These are phyloP conservation scores for Micropoecilia bifurca DNA, from an alignment of 2,797 vertebrate species.

Conservation along the genomic window DNA sequence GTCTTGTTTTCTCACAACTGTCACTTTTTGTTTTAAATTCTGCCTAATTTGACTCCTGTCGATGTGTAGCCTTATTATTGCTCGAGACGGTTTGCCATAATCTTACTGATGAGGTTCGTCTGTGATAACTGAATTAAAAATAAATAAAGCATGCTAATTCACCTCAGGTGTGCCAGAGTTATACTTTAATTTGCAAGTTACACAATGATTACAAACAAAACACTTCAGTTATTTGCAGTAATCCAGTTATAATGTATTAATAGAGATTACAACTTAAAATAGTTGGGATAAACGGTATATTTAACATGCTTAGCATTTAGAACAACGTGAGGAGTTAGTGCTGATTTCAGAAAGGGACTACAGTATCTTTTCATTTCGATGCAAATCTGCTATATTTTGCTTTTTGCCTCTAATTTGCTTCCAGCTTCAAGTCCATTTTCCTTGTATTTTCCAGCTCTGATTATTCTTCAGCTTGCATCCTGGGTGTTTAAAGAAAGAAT, in stretches of 20 bases:
- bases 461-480: conserved; percentile 46
- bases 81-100: conserved; percentile 60
- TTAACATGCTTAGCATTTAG: not conserved
- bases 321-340: not conserved
- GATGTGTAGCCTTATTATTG: conserved; percentile 57
- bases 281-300: conserved; percentile 5
- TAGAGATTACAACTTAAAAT: conserved; percentile 11
- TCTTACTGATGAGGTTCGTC: conserved; percentile 56
- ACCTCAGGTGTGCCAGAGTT: conserved; percentile 16
- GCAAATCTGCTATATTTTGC: conserved; percentile 4
- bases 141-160: conserved; percentile 83
- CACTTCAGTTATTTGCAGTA: not conserved
- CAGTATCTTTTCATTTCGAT: not conserved
- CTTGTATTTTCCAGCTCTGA: not conserved
- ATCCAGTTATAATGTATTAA: conserved; percentile 4
- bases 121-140: conserved; percentile 63
- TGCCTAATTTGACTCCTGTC: conserved; percentile 25
- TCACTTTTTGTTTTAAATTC: conserved; percentile 11
- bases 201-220: conserved; percentile 1
- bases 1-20: conserved; percentile 25
- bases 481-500: conserved; percentile 37
- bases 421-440: conserved; percentile 4
- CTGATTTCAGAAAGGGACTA: conserved; percentile 17
- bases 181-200: conserved; percentile 54
- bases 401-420: not conserved